Evolutionary conservation across 2,888 invertebrate genomes (phyloP).

Genomic region (Boloria selene): DNA sequence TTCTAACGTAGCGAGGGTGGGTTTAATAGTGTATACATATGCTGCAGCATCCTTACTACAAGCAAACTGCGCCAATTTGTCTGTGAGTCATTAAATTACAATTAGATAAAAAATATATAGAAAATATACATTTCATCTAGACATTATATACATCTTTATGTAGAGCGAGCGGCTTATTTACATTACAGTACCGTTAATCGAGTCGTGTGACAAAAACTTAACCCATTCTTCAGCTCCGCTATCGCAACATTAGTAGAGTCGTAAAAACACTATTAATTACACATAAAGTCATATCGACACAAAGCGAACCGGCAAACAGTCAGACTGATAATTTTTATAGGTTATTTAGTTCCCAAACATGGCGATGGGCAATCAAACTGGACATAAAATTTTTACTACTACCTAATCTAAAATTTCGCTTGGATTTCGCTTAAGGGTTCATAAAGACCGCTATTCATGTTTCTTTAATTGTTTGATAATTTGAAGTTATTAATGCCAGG

Average conservation of each 20-base stretch:
- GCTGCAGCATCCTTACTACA: no score
- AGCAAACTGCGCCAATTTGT: no score
- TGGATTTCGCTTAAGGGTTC: conserved; percentile 58
- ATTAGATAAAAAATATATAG: no score
- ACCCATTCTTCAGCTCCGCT: conserved; percentile 4
- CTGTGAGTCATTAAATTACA: no score
- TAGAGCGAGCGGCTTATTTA: background rate
- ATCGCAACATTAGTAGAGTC: conserved; percentile 38
- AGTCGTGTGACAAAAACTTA: conserved; percentile 7
- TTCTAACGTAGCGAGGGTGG: no score
- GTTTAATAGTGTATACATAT: no score
- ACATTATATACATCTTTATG: no score
- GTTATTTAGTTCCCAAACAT: conserved; percentile 31
- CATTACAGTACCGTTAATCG: background rate
- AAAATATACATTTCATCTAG: no score
- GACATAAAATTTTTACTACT: conserved; percentile 67
- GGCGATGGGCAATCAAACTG: conserved; percentile 41
- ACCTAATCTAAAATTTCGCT: conserved; percentile 75
- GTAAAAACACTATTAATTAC: conserved; percentile 67
- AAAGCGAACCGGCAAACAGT: conserved; percentile 50
- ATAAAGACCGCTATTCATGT: conserved; percentile 6
- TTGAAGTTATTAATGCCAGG: background rate
- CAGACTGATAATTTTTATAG: conserved; percentile 46
- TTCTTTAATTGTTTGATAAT: background rate
- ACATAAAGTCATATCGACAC: conserved; percentile 60